These are phyloP conservation scores for Coregonus ussuriensis DNA, from an alignment of 2,797 vertebrate species.

Conservation along the genomic window DNA sequence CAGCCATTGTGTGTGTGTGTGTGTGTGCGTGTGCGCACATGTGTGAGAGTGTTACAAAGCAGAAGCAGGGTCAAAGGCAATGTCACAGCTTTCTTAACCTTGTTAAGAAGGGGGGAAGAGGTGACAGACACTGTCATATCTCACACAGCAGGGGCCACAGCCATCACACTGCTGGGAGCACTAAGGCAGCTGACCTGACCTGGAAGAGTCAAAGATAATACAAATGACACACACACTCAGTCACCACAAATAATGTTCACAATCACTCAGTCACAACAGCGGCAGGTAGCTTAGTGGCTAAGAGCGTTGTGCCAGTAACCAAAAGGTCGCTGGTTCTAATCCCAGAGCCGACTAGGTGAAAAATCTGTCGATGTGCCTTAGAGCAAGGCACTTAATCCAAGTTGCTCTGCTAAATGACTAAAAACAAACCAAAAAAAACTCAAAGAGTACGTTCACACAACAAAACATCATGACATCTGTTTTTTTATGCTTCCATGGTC, in stretches of 20 bases:
- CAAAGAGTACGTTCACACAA: neutral
- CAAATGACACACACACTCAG: neutral
- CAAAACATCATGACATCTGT: neutral
- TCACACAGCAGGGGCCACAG: neutral
- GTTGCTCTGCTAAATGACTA: no score
- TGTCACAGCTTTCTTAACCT: constrained; percentile 9
- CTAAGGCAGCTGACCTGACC: no score
- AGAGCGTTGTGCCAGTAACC: no score
- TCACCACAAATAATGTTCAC: neutral
- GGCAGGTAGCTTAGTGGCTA: no score
- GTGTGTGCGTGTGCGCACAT: constrained; percentile 13
- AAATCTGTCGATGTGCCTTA: no score
- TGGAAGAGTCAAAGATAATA: no score
- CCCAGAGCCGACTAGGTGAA: no score
- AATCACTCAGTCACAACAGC: neutral
- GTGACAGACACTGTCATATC: neutral
- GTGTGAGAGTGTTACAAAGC: neutral
- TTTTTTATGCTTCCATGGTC: neutral
- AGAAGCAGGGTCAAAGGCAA: constrained; percentile 3
- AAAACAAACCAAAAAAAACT: no score
- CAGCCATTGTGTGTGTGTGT: neutral
- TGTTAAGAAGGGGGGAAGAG: neutral
- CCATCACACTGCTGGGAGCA: neutral
- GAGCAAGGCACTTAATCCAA: no score
- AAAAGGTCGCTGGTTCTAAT: no score